phyloP scores from a whole-genome alignment of 1,140 invertebrate species.

The Oncopodura yosiiana region DNA sequence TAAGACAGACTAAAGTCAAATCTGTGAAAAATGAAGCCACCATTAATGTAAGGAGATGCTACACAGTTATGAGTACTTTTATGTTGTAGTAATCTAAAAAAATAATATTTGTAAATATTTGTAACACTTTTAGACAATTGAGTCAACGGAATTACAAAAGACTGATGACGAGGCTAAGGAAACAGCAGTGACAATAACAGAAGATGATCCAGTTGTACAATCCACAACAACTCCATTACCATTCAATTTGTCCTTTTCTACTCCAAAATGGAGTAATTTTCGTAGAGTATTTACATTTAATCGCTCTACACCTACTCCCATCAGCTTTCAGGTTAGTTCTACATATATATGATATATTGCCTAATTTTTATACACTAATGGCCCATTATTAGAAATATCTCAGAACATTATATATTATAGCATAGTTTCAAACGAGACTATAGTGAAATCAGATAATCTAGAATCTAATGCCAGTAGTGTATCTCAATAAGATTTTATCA shows the following conservation, averaged over 20 bases:
- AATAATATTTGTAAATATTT: no score
- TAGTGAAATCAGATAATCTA: no score
- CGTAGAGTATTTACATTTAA: constrained; percentile 19
- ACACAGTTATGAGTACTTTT: not conserved
- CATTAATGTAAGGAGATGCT: not conserved
- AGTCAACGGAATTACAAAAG: not conserved
- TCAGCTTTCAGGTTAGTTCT: not conserved
- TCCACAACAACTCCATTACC: constrained; percentile 1
- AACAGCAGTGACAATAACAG: not conserved
- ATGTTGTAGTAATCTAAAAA: not conserved
- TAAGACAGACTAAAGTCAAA: no score
- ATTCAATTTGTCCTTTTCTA: constrained; percentile 14
- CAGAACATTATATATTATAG: not conserved
- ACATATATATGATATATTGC: not conserved
- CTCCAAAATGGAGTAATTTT: constrained; percentile 18
- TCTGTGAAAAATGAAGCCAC: no score
- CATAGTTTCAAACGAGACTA: no score
- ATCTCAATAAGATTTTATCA: no score
- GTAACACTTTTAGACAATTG: no score
- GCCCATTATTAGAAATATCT: not conserved
- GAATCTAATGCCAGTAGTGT: no score
- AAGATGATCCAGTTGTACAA: not conserved
- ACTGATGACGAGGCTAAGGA: not conserved
- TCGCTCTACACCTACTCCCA: constrained; percentile 7
- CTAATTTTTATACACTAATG: not conserved